These are phyloP conservation scores for Origma solitaria DNA, from an alignment of 2,113 vertebrate species.

Conservation along the genomic window DNA sequence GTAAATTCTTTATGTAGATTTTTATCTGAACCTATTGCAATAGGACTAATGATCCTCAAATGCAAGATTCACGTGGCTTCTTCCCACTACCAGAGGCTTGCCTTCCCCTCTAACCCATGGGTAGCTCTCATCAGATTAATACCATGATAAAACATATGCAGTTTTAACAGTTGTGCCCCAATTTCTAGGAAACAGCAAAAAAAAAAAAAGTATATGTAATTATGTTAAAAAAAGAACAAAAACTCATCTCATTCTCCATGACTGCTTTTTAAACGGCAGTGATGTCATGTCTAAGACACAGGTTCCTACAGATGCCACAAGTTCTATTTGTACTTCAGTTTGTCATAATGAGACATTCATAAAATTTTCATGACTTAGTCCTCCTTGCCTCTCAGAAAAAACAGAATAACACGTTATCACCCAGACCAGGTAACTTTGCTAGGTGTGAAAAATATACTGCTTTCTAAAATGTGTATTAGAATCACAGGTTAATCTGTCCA, in stretches of 20 bases:
- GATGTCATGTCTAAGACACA: not conserved
- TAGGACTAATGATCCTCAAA: not conserved
- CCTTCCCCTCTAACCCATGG: not conserved
- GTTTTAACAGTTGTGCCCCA: not conserved
- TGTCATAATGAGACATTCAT: not conserved
- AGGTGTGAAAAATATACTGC: not conserved
- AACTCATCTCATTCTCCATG: not conserved
- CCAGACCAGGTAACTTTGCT: not conserved
- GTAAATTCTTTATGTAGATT: not conserved
- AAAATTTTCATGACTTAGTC: not conserved
- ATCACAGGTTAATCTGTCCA: not conserved
- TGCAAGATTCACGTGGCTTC: not conserved
- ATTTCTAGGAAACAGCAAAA: not conserved
- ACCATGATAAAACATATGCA: not conserved
- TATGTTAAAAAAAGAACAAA: conserved; percentile 33
- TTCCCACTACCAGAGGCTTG: not conserved
- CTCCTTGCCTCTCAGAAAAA: not conserved
- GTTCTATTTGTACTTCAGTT: conserved; percentile 17
- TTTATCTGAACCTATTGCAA: not conserved
- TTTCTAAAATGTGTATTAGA: not conserved
- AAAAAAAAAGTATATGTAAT: not conserved
- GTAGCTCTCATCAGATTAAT: not conserved
- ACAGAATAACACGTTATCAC: not conserved
- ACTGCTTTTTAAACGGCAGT: not conserved
- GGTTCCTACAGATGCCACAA: not conserved